These are phyloP conservation scores for Aspidiotus destructor DNA, from an alignment of 2,888 invertebrate species.

Conservation along the genomic window DNA sequence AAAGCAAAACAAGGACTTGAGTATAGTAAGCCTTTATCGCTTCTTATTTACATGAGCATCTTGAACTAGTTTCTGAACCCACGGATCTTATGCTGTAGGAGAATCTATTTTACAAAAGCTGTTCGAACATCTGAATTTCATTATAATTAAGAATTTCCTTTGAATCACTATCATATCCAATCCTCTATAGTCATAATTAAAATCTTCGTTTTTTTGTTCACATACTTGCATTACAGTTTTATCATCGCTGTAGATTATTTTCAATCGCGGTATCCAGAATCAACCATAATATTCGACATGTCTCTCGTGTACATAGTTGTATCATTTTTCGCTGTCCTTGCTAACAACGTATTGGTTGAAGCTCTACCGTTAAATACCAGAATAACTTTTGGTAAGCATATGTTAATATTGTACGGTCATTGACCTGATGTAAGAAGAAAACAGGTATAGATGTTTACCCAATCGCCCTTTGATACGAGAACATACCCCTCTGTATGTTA, in stretches of 20 bases:
- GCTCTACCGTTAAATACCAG: constrained; percentile 69
- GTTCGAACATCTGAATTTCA: no score
- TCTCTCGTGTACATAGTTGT: constrained; percentile 83
- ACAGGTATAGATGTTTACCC: not conserved
- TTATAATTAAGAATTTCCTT: not conserved
- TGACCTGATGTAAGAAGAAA: not conserved
- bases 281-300: constrained; percentile 85
- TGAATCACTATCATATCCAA: not conserved
- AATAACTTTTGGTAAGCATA: constrained; percentile 68
- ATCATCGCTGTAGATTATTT: constrained; percentile 91
- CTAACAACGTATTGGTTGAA: constrained; percentile 76
- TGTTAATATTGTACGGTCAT: not conserved
- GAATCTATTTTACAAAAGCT: no score
- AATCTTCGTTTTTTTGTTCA: no score
- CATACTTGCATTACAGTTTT: constrained; percentile 55
- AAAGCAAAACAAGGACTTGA: no score
- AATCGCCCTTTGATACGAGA: no score
- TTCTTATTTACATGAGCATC: no score
- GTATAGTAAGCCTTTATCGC: no score
- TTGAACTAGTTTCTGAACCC: no score
- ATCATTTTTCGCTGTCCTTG: constrained; percentile 74
- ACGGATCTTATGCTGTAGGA: no score
- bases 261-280: constrained; percentile 69
- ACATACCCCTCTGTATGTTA: no score
- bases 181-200: no score